Percentiles rank a stretch among this genome's conserved stretches.
Evolutionary conservation across 2,888 invertebrate species (phyloP).

Genomic region (Oegoconia quadripuncta): DNA sequence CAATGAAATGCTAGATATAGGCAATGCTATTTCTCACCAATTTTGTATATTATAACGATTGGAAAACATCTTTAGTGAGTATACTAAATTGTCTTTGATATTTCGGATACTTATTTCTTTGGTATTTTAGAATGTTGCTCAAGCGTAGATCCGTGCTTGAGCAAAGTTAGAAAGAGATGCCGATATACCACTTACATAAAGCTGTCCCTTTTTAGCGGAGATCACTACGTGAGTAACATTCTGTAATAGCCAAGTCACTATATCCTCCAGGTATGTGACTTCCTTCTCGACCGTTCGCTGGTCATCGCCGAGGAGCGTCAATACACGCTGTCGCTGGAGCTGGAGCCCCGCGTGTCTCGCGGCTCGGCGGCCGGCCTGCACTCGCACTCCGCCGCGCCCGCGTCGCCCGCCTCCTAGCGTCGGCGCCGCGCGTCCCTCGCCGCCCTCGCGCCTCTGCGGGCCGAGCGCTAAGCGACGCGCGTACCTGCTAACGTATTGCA

Average conservation of each 20-base stretch:
- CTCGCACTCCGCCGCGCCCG: slow-evolving; percentile 31
- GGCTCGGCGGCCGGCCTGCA: slow-evolving; percentile 49
- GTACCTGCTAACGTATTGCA: slow-evolving; percentile 2
- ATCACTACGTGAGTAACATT: too few species aligned
- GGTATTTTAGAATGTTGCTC: too few species aligned
- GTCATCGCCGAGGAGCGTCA: slow-evolving; percentile 91
- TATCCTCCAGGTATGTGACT: slow-evolving; percentile 75
- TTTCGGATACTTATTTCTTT: too few species aligned
- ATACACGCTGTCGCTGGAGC: slow-evolving; percentile 88
- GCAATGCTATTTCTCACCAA: too few species aligned
- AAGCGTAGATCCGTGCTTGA: too few species aligned
- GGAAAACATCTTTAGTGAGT: too few species aligned
- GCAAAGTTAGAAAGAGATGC: too few species aligned
- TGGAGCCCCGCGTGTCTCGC: slow-evolving; percentile 86
- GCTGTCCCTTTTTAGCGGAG: too few species aligned
- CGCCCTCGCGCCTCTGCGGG: slow-evolving; percentile 59
- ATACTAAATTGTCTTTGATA: too few species aligned
- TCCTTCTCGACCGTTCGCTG: slow-evolving; percentile 88
- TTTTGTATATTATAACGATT: too few species aligned
- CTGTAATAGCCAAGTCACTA: neutral
- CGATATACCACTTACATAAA: too few species aligned
- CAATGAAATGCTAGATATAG: too few species aligned
- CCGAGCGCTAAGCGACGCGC: slow-evolving; percentile 44
- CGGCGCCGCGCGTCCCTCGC: slow-evolving; percentile 73
- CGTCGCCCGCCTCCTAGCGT: slow-evolving; percentile 67